Evolutionary conservation across 2,888 invertebrate genomes (phyloP).

Genomic region (Acholoe squamosa): DNA sequence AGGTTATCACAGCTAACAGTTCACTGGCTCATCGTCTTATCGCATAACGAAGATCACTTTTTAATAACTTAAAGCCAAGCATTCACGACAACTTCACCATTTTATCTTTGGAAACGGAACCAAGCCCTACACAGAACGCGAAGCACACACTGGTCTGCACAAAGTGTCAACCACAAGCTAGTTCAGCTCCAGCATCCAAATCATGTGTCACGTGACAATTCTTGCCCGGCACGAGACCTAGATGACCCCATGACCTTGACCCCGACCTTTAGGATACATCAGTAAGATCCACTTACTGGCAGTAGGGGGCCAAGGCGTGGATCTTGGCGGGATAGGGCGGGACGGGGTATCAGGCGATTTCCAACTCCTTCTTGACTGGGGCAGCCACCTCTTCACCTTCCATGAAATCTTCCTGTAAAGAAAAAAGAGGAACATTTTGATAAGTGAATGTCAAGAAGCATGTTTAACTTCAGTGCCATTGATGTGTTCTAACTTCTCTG

Average conservation of each 20-base stretch:
- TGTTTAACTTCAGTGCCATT: no score
- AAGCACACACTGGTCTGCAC: no score
- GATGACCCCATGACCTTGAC: conserved; percentile 28
- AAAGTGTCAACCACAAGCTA: no score
- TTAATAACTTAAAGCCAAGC: no score
- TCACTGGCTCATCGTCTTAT: no score
- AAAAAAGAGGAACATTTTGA: neutral
- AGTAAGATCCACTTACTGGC: conserved; percentile 42
- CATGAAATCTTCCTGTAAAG: conserved; percentile 77
- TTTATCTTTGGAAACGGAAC: no score
- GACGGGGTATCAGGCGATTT: conserved; percentile 71
- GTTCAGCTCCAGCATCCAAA: neutral
- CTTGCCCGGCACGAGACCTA: conserved; percentile 27
- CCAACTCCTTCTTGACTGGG: conserved; percentile 71
- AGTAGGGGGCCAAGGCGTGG: neutral
- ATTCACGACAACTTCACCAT: no score
- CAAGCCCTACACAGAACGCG: no score
- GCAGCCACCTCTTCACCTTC: conserved; percentile 75
- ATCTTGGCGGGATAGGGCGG: neutral
- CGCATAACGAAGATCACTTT: no score
- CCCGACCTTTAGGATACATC: conserved; percentile 46
- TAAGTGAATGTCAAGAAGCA: no score
- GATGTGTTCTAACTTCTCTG: no score
- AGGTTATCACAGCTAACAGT: no score
- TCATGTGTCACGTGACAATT: conserved; percentile 38